Base-by-base conservation (phyloP, 2,797 vertebrate species). In the Etheostoma nigrum region DNA sequence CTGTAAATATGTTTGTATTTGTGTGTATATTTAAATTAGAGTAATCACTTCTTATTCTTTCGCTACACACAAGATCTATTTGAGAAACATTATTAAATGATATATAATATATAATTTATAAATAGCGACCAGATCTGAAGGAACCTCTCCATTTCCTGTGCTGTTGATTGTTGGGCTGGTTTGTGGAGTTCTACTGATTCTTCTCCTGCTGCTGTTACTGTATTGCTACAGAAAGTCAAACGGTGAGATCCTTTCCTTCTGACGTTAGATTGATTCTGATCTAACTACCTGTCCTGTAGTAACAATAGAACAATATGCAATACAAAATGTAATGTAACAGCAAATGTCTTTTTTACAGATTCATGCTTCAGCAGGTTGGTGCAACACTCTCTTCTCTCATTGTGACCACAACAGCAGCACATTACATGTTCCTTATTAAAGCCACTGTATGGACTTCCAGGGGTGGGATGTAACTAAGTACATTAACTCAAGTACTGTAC, bases 141-240 rank as follows among this genome's bases (percentile, higher is more conserved):
- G 14, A 6, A 12, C n/a, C n/a, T 48, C 67, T 66, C 3, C 36
- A 8, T 30, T 47, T 52, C 47, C 27, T 33, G 8, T 78, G 2
- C 6, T 12, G 40, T 1, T 65, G 70, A 23, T 63, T 19, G 49
- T 75, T 30, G 84, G 64, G 0, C 40, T 45, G 54, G 48, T 72
- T 68, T 44, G 23, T 60, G 63, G 55, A 57, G 13, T 66, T 68
- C 3, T 48, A 8, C 10, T 79, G 11, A 18, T 72, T 16, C 11
- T 79, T 9, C 25, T 78, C 14, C 18, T 85, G 1, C 67, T 85
- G 52, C 52, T 82, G 23, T 36, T 78, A 45, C 12, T 83, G 40
- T 54, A 4, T 40, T 0, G 1, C 12, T 75, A 1, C 69, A 82
- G 14, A 21, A 66, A 57, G 42, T 44, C n/a, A 18, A 84, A 78